Evolutionary conservation across 2,113 vertebrate species (phyloP), one percentile per base, ranked within the genome.

Genomic region (Cisticola juncidis): DNA sequence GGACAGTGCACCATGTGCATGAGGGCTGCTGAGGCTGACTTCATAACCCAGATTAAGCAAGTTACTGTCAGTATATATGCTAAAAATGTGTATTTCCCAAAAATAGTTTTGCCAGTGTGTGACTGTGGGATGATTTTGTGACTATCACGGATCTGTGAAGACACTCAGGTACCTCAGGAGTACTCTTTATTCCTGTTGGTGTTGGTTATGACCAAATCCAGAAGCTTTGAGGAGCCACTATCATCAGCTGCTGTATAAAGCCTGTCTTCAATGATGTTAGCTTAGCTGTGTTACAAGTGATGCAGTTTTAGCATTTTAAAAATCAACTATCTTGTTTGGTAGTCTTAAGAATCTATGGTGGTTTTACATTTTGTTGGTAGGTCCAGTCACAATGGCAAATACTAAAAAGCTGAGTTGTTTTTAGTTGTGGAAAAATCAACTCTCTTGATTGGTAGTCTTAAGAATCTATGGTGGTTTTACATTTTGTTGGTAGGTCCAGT

Each of bases 1-100:
- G 40, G 40, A 8, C 7, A 17, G 6, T 0, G 1, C 7, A 3
- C 9, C 38, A 1, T 5, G 24, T 22, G 57, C 6, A 1, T 14
- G 6, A 2, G 47, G 60, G 36, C 78, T 86, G n/a, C 57, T 57
- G 45, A n/a, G 40, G 17, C 44, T 12, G 15, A 36, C 8, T 22
- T 73, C 18, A 10, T 36, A 50, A 36, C 68, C 13, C 2, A 0
- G 6, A 1, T 11, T 25, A 23, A 74, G 28, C 23, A 38, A 28
- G 9, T 47, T 71, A 7, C 4, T 19, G 8, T 38, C 47, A 68
- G 24, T 40, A 29, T 22, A 1, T 6, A 2, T 20, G 9, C 16
- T 33, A 35, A 44, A 28, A 78, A 64, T 42, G 16, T 6, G 0
- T 42, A 11, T 29, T 78, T 71, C 42, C 36, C 45, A 21, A 31